Evolutionary conservation across 2,888 invertebrate genomes (phyloP), one percentile per base, ranked within the genome.

Genomic region (Romanomermis culicivorax): DNA sequence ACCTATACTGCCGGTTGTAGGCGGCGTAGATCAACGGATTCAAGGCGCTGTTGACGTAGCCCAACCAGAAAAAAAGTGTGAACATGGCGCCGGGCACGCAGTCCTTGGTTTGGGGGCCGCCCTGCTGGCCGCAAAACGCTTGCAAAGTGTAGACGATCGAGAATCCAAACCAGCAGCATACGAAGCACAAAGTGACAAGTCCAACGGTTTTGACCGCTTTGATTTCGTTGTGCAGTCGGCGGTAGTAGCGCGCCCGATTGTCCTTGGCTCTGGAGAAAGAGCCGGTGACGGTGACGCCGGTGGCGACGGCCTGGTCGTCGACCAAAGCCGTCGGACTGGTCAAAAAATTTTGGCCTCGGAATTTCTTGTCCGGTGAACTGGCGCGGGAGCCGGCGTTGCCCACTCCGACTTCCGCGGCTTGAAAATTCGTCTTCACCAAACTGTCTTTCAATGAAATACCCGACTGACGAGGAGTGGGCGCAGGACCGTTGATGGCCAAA

Each of bases 201-300:
- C 85, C 91, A 53, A 93, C 75, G 0, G 91, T 91, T 71, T 91
- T 91, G 1, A 91, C 89, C 0, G 91, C 91, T 73, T 91, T 91
- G 0, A 89, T 89, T 70, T 93, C 91, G 82, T 87, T 86, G 2
- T 84, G 79, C 70, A 87, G 87, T 51, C 26, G 17, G 11, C 43
- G 24, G 3, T 49, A 29, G 27, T 49, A 49, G n/a, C n/a, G n/a
- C 36, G 36, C n/a, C n/a, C n/a, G n/a, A n/a, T n/a, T n/a, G n/a
- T n/a, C n/a, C n/a, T n/a, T n/a, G n/a, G n/a, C n/a, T n/a, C n/a
- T n/a, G 11, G 17, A 7, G 36, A 7, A 36, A 36, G 36, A 36
- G 7, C 11, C 7, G 36, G 17, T 17, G 7, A 11, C 17, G 36
- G 7, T 36, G 36, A 36, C 11, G 11, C 17, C 17, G 36, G 36